A percentile compares a stretch with the other conserved stretches of the same genome.
These are phyloP conservation scores for Acanthosoma haemorrhoidale DNA, from an alignment of 2,888 invertebrate genomes.

Conservation along the genomic window DNA sequence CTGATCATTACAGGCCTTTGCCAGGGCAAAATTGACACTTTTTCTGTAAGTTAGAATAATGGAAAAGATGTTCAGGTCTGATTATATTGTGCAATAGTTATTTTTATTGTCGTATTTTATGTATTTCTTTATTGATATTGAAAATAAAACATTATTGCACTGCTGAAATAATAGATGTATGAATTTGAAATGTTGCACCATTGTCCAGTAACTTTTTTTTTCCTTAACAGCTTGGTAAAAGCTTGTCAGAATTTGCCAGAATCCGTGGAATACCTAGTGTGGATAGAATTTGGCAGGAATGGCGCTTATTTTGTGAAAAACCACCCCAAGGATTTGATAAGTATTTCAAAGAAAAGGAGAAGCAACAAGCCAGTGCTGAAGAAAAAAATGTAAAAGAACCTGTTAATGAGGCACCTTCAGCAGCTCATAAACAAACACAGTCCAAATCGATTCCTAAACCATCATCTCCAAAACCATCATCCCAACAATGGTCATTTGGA, in stretches of 20 bases:
- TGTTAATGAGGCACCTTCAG: conserved; percentile 39
- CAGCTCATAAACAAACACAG: conserved; percentile 44
- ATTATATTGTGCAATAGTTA: background rate
- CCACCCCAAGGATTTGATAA: conserved; percentile 93
- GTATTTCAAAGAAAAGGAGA: conserved; percentile 62
- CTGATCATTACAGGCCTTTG: conserved; percentile 47
- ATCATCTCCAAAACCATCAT: conserved; percentile 48
- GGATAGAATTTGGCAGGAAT: conserved; percentile 59
- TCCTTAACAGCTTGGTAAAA: conserved; percentile 45
- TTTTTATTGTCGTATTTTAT: no score
- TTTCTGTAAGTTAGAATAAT: conserved; percentile 45
- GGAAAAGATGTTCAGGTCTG: conserved; percentile 7
- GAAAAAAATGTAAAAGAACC: conserved; percentile 39
- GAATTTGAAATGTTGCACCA: conserved; percentile 28
- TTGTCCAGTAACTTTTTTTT: background rate
- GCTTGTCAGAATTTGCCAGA: conserved; percentile 45
- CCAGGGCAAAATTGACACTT: conserved; percentile 46
- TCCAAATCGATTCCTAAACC: conserved; percentile 48
- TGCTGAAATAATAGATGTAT: conserved; percentile 36
- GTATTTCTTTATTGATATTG: background rate
- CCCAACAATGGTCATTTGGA: conserved; percentile 51
- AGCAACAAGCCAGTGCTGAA: conserved; percentile 33
- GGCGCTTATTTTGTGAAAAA: conserved; percentile 63
- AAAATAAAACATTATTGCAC: conserved; percentile 43
- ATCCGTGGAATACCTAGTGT: conserved; percentile 52